Percentiles rank a stretch among this genome's conserved stretches.
Conservation (phyloP, 2,797 vertebrate genomes). For the Gymnoscopelus microlampas region DNA sequence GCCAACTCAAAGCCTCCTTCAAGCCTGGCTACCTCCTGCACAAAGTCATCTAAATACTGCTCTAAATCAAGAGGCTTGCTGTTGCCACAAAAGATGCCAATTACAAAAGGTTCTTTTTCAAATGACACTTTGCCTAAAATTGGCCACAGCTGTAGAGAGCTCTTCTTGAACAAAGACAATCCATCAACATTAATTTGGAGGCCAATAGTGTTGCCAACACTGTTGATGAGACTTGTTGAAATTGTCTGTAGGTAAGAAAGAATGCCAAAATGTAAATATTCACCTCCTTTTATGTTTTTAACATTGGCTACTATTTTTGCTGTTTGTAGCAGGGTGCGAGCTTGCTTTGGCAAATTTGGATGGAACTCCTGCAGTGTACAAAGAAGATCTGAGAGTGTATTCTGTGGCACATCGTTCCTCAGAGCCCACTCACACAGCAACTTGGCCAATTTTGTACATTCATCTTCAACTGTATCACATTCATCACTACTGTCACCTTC, state of each 20-base stretch:
- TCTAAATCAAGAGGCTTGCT: constrained; percentile 1
- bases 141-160: constrained; percentile 19
- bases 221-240: background rate
- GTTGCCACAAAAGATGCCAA: constrained; percentile 23
- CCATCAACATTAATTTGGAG: constrained; percentile 21
- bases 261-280: constrained; percentile 17
- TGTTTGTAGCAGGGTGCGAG: constrained; percentile 6
- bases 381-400: constrained; percentile 11
- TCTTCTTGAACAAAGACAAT: constrained; percentile 10
- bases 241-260: background rate
- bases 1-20: background rate
- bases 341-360: constrained; percentile 11
- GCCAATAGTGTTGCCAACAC: background rate
- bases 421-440: constrained; percentile 7
- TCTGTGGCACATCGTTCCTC: constrained; percentile 11
- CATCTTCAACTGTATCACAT: no score
- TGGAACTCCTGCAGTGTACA: background rate
- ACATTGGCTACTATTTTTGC: background rate
- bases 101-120: constrained; percentile 22
- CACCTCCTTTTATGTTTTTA: constrained; percentile 11
- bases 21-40: no score
- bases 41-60: no score
- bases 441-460: background rate
- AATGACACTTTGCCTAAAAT: constrained; percentile 13
- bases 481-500: no score